These are phyloP conservation scores for Cosmia trapezina DNA, from an alignment of 2,888 invertebrate genomes.

Conservation along the genomic window DNA sequence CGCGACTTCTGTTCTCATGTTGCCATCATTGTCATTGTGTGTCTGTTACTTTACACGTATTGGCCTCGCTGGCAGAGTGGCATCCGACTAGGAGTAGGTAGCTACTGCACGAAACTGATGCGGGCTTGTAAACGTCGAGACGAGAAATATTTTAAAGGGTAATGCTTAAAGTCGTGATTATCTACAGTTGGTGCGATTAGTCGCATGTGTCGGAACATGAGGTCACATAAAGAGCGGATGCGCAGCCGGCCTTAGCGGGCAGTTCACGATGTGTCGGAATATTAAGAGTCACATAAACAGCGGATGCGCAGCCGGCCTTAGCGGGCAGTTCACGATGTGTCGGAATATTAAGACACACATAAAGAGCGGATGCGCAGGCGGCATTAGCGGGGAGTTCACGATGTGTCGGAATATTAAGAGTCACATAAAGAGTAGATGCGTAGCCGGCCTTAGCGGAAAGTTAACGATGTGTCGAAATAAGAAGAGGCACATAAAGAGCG, in stretches of 20 bases:
- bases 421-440: background rate
- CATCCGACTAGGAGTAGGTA: background rate
- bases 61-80: no score
- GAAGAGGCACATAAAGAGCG: no score
- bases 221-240: background rate
- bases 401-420: background rate
- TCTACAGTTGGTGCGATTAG: constrained; percentile 23
- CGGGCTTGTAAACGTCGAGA: background rate
- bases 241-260: constrained; percentile 17
- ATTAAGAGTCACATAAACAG: no score
- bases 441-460: constrained; percentile 21
- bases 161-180: no score
- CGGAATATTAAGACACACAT: no score
- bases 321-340: constrained; percentile 25
- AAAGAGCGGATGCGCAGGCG: background rate
- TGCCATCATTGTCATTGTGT: constrained; percentile 25
- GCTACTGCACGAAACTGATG: background rate
- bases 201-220: background rate
- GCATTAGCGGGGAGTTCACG: constrained; percentile 33
- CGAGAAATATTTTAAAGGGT: constrained; percentile 1
- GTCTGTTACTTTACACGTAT: constrained; percentile 31
- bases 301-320: constrained; percentile 16
- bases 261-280: constrained; percentile 20
- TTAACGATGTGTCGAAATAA: constrained; percentile 9
- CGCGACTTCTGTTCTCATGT: constrained; percentile 38